Percentiles rank a stretch among this genome's conserved stretches.
These are phyloP conservation scores for Ochropleura plecta DNA, from an alignment of 2,888 invertebrate species.

Conservation along the genomic window DNA sequence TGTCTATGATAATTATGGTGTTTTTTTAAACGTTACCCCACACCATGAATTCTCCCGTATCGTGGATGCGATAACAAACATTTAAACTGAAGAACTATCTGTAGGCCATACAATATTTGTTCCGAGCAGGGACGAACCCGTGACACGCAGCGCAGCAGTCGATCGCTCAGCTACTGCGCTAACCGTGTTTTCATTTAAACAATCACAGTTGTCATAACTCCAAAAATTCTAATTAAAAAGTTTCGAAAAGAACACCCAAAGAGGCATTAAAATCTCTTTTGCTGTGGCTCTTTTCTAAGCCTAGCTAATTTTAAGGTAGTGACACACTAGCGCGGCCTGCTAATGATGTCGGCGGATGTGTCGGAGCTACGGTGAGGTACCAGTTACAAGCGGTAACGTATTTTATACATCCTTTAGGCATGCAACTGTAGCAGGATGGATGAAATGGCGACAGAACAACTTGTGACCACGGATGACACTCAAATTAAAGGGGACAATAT, in stretches of 20 bases:
- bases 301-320: slow-evolving; percentile 45
- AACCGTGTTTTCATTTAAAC: no score
- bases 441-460: no score
- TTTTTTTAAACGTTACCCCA: neutral
- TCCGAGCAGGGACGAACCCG: no score
- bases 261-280: slow-evolving; percentile 18
- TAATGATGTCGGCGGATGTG: slow-evolving; percentile 52
- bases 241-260: slow-evolving; percentile 7
- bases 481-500: no score
- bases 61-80: no score
- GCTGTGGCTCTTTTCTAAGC: slow-evolving; percentile 24
- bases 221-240: neutral
- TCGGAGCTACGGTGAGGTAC: neutral
- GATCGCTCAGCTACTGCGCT: no score
- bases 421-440: no score
- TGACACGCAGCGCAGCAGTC: no score
- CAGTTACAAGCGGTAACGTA: slow-evolving; percentile 13
- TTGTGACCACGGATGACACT: no score
- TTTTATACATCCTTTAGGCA: neutral
- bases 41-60: no score
- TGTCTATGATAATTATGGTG: neutral
- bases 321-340: slow-evolving; percentile 18
- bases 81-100: no score
- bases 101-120: no score
- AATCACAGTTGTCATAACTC: neutral